phyloP scores from a whole-genome alignment of 2,797 vertebrate genomes.

The Benthosema pterotum region DNA sequence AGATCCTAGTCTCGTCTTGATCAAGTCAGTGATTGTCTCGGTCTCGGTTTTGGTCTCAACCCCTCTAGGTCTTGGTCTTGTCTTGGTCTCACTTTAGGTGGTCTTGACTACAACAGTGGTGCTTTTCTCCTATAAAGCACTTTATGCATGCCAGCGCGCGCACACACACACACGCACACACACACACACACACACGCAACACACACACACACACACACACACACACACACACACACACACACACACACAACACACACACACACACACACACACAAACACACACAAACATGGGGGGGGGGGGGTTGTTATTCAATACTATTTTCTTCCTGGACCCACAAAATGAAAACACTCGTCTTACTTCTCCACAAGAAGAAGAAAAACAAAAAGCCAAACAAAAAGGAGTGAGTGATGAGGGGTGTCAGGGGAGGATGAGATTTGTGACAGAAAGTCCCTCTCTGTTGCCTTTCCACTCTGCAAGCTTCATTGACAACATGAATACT shows the following conservation, averaged over 20 bases:
- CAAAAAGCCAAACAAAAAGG: conserved; percentile 48
- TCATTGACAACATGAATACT: conserved; percentile 74
- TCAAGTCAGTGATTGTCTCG: too few relatives aligned
- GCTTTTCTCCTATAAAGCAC: too few relatives aligned
- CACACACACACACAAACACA: conserved; percentile 19
- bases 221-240: not conserved
- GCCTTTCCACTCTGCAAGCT: conserved; percentile 67
- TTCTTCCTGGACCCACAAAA: conserved; percentile 83
- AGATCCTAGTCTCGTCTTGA: too few relatives aligned
- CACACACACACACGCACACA: too few relatives aligned
- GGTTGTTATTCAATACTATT: conserved; percentile 92
- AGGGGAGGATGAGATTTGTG: conserved; percentile 74
- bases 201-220: too few relatives aligned
- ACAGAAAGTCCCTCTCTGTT: conserved; percentile 70
- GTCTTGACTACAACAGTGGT: too few relatives aligned
- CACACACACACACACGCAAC: too few relatives aligned
- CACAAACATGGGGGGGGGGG: too few relatives aligned
- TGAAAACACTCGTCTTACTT: conserved; percentile 76
- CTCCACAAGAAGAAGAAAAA: conserved; percentile 10
- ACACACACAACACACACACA: conserved; percentile 21
- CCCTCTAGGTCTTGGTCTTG: too few relatives aligned
- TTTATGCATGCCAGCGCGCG: too few relatives aligned
- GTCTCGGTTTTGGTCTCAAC: too few relatives aligned
- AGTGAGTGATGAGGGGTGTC: conserved; percentile 82
- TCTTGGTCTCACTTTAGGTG: too few relatives aligned